Evolutionary conservation across 2,113 vertebrate genomes (phyloP).

Genomic region (Helogale parvula): DNA sequence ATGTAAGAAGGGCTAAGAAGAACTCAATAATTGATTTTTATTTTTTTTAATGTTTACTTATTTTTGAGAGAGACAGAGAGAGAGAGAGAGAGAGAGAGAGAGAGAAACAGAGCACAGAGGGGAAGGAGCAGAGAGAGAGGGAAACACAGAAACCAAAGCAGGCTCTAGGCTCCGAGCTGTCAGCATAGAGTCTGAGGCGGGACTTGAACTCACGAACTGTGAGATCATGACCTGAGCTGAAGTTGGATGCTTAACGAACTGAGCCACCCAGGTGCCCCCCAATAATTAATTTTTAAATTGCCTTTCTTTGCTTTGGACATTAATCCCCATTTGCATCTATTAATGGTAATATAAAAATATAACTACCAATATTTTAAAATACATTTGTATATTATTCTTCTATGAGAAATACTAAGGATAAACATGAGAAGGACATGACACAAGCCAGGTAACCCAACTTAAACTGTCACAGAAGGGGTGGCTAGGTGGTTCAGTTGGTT

Average conservation of each 20-base stretch:
- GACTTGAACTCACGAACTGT: no score
- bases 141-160: no score
- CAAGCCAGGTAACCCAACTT: background rate
- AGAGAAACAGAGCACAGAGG: no score
- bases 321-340: background rate
- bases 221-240: no score
- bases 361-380: conserved; percentile 18
- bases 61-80: no score
- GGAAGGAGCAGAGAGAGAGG: no score
- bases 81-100: no score
- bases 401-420: conserved; percentile 3
- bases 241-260: no score
- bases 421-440: background rate
- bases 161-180: no score
- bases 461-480: background rate
- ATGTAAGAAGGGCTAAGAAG: background rate
- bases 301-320: conserved; percentile 41
- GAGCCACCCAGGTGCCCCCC: no score
- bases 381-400: background rate
- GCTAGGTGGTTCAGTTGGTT: no score
- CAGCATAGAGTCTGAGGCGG: no score
- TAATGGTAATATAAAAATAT: conserved; percentile 6
- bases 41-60: background rate
- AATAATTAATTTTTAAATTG: conserved; percentile 28
- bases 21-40: conserved; percentile 4